Conservation (phyloP, 2,888 invertebrate species). For the Tetheella fluctuosa region DNA sequence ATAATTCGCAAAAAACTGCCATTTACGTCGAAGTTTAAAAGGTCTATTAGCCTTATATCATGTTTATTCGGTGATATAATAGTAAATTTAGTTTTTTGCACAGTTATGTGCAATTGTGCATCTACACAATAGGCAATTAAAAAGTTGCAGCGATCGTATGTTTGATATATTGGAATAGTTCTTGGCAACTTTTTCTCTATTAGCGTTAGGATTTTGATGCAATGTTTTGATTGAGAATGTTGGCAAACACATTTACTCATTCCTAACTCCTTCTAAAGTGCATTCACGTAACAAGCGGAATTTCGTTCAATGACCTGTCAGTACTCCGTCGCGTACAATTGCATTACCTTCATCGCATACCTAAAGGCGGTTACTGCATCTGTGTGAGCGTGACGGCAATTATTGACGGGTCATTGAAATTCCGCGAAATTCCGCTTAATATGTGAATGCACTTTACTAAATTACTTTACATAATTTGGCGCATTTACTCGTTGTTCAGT, state of each 20-base stretch:
- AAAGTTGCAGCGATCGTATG: background rate
- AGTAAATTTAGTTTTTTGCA: background rate
- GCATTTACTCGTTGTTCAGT: background rate
- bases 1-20: slow-evolving; percentile 77
- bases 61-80: slow-evolving; percentile 24
- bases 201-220: background rate
- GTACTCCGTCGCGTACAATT: too few relatives aligned
- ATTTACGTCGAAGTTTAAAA: slow-evolving; percentile 42
- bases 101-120: slow-evolving; percentile 1
- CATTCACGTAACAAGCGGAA: too few relatives aligned
- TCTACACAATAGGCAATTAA: background rate
- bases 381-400: too few relatives aligned
- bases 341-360: too few relatives aligned
- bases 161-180: background rate
- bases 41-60: slow-evolving; percentile 47
- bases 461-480: background rate
- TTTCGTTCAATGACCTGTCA: too few relatives aligned
- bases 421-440: too few relatives aligned
- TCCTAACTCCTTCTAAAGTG: background rate
- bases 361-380: too few relatives aligned
- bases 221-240: background rate
- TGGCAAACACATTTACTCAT: background rate
- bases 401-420: too few relatives aligned
- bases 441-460: too few relatives aligned
- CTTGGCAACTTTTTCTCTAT: background rate